Evolutionary conservation across 1,140 invertebrate species (phyloP), one percentile per base, ranked within the genome.

Genomic region (Drosophila teissieri): DNA sequence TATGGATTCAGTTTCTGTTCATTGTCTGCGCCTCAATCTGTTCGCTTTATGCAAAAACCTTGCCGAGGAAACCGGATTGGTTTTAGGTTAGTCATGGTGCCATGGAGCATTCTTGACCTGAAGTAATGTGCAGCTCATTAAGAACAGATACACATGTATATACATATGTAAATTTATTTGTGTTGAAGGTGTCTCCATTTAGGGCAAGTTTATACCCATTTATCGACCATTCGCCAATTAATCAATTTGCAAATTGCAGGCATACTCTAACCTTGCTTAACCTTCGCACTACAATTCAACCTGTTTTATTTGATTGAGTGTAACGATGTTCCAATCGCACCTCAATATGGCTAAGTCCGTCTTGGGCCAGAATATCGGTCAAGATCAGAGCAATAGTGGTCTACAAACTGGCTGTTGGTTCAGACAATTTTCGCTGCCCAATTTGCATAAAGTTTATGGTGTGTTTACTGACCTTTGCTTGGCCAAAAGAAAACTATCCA

Each of bases 211-310:
- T 34, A 17, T 40, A 46, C 55, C 67, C 56, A 73, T 61, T 52
- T 73, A 65, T 46, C 36, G 12, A 19, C 36, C 46, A 22, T 31
- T 72, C 46, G 24, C 53, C 49, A 69, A 80, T 83, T 54, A 79
- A 83, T 89, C 72, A 80, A 73, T 89, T 83, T 56, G 70, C 65
- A 77, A 76, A 78, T 65, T 52, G 73, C 61, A 36, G 60, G 61
- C 67, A 74, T 45, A 73, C 78, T 73, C 78, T 79, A 64, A 56
- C 58, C 51, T 53, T 14, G 42, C 7, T 17, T 73, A 68, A 54
- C 84, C 84, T 86, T 89, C 70, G 48, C 31, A 34, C 57, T 48
- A 48, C 61, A 73, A 78, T 81, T 67, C 67, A 34, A 44, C 48
- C 31, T 49, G 53, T 39, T 62, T 39, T 37, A 24, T 55, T 55